These are phyloP conservation scores for Mycalesis mineus DNA, from an alignment of 2,888 invertebrate genomes.

Conservation along the genomic window DNA sequence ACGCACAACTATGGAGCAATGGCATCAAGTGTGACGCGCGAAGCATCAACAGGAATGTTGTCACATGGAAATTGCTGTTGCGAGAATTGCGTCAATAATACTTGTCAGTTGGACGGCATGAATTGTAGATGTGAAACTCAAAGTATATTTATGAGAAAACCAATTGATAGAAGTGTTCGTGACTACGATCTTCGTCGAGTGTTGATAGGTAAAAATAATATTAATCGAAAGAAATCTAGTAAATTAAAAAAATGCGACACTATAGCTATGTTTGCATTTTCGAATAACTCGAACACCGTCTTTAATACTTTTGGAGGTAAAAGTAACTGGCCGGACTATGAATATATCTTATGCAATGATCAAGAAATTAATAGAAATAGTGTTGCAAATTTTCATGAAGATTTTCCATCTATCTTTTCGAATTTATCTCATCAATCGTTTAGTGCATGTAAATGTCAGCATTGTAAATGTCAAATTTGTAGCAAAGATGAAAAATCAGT, in stretches of 20 bases:
- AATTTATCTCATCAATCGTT: conserved; percentile 1
- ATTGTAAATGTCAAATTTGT: conserved; percentile 36
- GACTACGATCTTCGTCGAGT: conserved; percentile 49
- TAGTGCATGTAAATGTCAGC: conserved; percentile 33
- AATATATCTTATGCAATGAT: conserved; percentile 41
- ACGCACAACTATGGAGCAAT: conserved; percentile 32
- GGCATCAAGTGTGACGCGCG: conserved; percentile 36
- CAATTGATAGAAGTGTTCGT: conserved; percentile 38
- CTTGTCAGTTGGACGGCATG: conserved; percentile 39
- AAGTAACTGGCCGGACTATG: conserved; percentile 41
- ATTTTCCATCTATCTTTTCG: not conserved
- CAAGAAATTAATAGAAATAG: conserved; percentile 19
- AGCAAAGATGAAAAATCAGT: conserved; percentile 22
- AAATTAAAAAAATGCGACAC: conserved; percentile 29
- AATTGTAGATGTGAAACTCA: conserved; percentile 45
- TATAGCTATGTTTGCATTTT: conserved; percentile 41
- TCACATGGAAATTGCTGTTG: conserved; percentile 43
- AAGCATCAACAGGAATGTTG: conserved; percentile 44
- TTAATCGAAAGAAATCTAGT: not conserved
- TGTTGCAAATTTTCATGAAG: not conserved
- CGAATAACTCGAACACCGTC: conserved; percentile 27
- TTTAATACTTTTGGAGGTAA: conserved; percentile 9
- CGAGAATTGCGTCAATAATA: conserved; percentile 42
- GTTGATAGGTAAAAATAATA: conserved; percentile 22
- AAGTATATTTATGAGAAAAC: conserved; percentile 44